Evolutionary conservation across 2,797 vertebrate species (phyloP), one percentile per base, ranked within the genome.

Genomic region (Argyrosomus regius): DNA sequence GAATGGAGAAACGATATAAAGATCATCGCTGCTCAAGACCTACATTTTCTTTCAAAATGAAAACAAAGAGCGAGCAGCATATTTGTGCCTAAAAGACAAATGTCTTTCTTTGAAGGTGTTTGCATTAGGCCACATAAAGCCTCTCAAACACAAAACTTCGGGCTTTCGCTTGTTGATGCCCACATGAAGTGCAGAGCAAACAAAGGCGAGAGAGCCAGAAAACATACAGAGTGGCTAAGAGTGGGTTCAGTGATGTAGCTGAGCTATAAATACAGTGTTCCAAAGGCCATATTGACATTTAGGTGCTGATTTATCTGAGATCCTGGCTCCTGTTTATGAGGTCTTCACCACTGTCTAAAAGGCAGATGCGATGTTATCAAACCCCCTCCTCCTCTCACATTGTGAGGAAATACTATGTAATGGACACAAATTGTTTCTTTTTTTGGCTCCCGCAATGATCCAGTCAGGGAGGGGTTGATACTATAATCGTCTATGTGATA

Each of bases 261-360:
- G n/a, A 35, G 85, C 88, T 91, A 93, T 91, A 92, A 92, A 92
- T 93, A 91, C 77, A 70, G 49, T 46, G 28, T 75, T 91, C 82
- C 83, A 93, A 92, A 93, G 86, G 89, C 87, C 89, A 85, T 92
- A 92, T 92, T 91, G 90, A 92, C 91, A 93, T 92, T 92, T 90
- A 88, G 83, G 71, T 80, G 61, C 83, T 89, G 87, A 90, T 93
- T 92, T 91, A 91, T 93, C 87, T 88, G 82, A 68, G 80, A 88
- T 79, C 71, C 72, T 77, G 75, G 75, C 65, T 85, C 78, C 72
- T 60, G 77, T 89, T 89, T 89, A 89, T 74, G 84, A 91, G 81
- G 80, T 85, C 71, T 79, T 82, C 64, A 73, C 72, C 75, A 77
- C 71, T 78, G 41, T 85, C n/a, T n/a, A n/a, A n/a, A n/a, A 50